Evolutionary conservation across 2,888 invertebrate species (phyloP).

Genomic region (Lycophotia porphyrea): DNA sequence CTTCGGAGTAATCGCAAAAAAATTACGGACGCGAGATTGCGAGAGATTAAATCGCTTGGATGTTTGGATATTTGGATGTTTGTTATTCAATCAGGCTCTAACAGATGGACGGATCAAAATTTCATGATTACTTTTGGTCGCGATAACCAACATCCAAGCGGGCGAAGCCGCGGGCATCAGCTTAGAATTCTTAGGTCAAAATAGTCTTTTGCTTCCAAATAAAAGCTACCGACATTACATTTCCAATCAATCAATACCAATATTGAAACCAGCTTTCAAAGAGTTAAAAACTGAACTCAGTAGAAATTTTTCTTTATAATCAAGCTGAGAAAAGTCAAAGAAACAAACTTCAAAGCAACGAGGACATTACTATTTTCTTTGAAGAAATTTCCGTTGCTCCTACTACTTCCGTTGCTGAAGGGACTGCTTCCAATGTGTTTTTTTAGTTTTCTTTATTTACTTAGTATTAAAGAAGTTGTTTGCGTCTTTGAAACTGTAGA

Average conservation of each 20-base stretch:
- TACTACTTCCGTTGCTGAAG: constrained; percentile 44
- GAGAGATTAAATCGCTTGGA: too few species aligned
- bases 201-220: neutral
- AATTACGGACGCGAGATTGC: too few species aligned
- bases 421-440: constrained; percentile 20
- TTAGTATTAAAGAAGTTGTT: neutral
- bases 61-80: too few species aligned
- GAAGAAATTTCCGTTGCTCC: constrained; percentile 37
- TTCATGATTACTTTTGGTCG: too few species aligned
- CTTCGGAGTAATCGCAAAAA: too few species aligned
- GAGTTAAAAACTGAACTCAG: constrained; percentile 4
- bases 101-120: too few species aligned
- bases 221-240: constrained; percentile 10
- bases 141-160: too few species aligned
- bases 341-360: constrained; percentile 56
- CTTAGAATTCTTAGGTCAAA: too few species aligned
- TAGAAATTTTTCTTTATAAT: constrained; percentile 29
- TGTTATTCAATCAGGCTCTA: too few species aligned
- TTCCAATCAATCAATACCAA: constrained; percentile 18
- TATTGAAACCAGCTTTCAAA: neutral
- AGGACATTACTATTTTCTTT: constrained; percentile 46
- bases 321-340: constrained; percentile 46
- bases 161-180: too few species aligned
- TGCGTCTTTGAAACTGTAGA: constrained; percentile 4
- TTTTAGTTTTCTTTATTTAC: constrained; percentile 1